A percentile compares a stretch with the other conserved stretches of the same genome.
phyloP scores from a whole-genome alignment of 2,797 vertebrate genomes.

The Gallinago solitaria region DNA sequence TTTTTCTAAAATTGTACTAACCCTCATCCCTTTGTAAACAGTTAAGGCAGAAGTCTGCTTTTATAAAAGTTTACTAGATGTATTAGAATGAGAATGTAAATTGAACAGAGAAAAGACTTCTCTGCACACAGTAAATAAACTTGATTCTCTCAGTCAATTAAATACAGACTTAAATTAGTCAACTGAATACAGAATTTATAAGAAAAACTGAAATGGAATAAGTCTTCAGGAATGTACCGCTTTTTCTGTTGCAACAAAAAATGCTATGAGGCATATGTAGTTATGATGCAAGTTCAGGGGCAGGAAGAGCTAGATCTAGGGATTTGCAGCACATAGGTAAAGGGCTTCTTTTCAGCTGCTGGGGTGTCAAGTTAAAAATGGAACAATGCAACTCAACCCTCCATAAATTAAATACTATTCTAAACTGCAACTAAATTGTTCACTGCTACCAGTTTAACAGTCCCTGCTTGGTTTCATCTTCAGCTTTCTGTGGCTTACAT shows the following conservation, averaged over 20 bases:
- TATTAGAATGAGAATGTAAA: not conserved
- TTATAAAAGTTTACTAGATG: not conserved
- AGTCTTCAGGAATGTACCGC: not conserved
- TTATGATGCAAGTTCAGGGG: not conserved
- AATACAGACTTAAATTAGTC: not conserved
- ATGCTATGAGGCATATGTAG: not conserved
- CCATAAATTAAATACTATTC: not conserved
- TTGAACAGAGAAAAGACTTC: not conserved
- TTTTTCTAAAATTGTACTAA: not conserved
- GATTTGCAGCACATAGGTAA: not conserved
- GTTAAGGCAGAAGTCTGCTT: not conserved
- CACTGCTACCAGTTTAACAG: slow-evolving; percentile 19
- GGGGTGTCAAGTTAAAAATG: not conserved
- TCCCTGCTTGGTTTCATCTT: slow-evolving; percentile 40
- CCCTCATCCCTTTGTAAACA: not conserved
- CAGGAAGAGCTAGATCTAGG: not conserved
- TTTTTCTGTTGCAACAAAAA: not conserved
- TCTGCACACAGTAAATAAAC: not conserved
- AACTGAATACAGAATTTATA: not conserved
- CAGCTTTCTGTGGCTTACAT: slow-evolving; percentile 57
- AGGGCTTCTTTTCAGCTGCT: not conserved
- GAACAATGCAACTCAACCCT: not conserved
- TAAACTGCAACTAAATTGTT: slow-evolving; percentile 18
- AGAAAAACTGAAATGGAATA: slow-evolving; percentile 17
- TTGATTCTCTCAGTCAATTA: not conserved